phyloP scores from a whole-genome alignment of 2,797 vertebrate genomes.

The Takifugu rubripes region DNA sequence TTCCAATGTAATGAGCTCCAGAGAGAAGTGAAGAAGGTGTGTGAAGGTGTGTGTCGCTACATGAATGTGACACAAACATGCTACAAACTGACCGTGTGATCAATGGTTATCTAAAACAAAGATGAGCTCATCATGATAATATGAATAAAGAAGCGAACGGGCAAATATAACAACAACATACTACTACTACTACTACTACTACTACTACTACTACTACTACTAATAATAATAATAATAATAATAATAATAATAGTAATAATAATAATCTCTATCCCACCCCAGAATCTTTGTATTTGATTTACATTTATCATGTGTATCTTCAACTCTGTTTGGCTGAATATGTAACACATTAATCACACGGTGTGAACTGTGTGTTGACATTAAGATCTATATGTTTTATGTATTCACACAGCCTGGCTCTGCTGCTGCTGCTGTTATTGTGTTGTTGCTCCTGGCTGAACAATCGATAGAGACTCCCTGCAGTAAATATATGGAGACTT shows the following conservation, averaged over 20 bases:
- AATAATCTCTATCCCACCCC: too few relatives aligned
- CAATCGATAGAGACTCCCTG: not conserved
- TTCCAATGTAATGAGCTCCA: conserved; percentile 15
- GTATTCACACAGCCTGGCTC: conserved; percentile 1
- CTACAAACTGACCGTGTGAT: too few relatives aligned
- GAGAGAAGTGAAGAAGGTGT: not conserved
- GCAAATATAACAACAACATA: not conserved
- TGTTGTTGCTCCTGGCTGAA: conserved; percentile 1
- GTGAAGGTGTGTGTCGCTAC: not conserved
- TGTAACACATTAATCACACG: too few relatives aligned
- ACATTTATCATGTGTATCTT: too few relatives aligned
- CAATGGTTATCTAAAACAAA: conserved; percentile 8
- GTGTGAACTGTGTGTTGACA: too few relatives aligned
- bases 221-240: too few relatives aligned
- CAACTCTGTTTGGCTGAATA: too few relatives aligned
- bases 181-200: too few relatives aligned
- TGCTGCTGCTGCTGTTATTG: not conserved
- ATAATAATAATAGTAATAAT: too few relatives aligned
- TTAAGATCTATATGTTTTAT: too few relatives aligned
- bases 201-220: too few relatives aligned
- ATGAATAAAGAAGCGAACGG: not conserved
- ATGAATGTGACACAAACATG: not conserved
- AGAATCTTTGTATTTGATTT: too few relatives aligned
- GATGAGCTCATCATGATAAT: not conserved
- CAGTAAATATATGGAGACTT: conserved; percentile 4